Evolutionary conservation across 2,113 vertebrate species (phyloP).

Genomic region (Gavialis gangeticus): DNA sequence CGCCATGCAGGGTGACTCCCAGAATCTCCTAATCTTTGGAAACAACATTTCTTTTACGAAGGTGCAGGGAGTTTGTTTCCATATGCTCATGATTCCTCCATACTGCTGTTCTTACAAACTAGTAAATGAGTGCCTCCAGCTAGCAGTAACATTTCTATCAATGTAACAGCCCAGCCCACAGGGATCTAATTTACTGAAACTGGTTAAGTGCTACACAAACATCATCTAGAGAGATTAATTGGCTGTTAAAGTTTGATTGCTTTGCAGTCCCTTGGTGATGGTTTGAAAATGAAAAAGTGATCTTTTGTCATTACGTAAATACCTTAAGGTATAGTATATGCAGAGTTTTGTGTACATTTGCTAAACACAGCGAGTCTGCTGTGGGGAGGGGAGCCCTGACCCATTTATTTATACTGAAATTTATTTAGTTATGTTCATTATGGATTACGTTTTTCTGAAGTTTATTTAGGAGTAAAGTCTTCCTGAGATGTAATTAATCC

Average conservation of each 20-base stretch:
- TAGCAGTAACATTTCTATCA: slow-evolving; percentile 68
- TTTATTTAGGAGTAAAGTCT: slow-evolving; percentile 61
- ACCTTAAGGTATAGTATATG: slow-evolving; percentile 49
- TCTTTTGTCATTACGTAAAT: slow-evolving; percentile 57
- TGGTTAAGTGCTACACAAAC: slow-evolving; percentile 73
- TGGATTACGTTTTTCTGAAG: slow-evolving; percentile 59
- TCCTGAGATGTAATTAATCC: slow-evolving; percentile 66
- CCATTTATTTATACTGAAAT: slow-evolving; percentile 47
- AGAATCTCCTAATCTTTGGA: slow-evolving; percentile 44
- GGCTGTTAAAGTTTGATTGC: slow-evolving; percentile 76
- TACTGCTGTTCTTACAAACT: slow-evolving; percentile 39
- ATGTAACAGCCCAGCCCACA: slow-evolving; percentile 60
- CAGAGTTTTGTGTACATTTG: slow-evolving; percentile 58
- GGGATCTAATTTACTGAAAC: slow-evolving; percentile 75
- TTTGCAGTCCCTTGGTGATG: slow-evolving; percentile 67
- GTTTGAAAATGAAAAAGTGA: slow-evolving; percentile 69
- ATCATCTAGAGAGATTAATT: slow-evolving; percentile 77
- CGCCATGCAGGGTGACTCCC: slow-evolving; percentile 47
- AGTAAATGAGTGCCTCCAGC: slow-evolving; percentile 60
- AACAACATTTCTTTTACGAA: slow-evolving; percentile 48
- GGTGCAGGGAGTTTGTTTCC: slow-evolving; percentile 58
- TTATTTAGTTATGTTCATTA: slow-evolving; percentile 59
- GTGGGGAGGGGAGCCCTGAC: slow-evolving; percentile 13
- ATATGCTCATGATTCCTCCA: slow-evolving; percentile 60
- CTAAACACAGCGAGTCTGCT: slow-evolving; percentile 58